Percentiles rank a stretch among this genome's conserved stretches.
These are phyloP conservation scores for Stictonetta naevosa DNA, from an alignment of 2,113 vertebrate species.

Conservation along the genomic window DNA sequence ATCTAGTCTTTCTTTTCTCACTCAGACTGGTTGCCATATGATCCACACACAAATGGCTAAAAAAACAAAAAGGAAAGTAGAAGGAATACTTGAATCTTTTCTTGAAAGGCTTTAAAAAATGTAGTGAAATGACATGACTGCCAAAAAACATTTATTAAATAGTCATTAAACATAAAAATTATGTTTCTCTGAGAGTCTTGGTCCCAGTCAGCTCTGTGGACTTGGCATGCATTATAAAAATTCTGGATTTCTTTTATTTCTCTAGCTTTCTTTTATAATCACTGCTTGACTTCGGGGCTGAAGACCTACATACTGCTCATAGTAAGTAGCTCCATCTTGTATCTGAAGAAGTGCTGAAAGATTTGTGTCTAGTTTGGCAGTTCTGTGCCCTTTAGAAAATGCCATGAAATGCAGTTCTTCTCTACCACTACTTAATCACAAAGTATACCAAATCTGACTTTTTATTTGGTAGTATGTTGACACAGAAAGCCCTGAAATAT, in stretches of 20 bases:
- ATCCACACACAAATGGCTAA: background rate
- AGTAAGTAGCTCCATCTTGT: constrained; percentile 16
- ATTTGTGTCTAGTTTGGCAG: background rate
- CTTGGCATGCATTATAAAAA: constrained; percentile 41
- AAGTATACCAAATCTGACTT: constrained; percentile 25
- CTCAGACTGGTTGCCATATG: background rate
- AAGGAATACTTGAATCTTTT: background rate
- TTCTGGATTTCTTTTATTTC: background rate
- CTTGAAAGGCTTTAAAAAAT: background rate
- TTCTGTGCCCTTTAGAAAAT: background rate
- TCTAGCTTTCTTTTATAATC: constrained; percentile 50
- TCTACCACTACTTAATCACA: constrained; percentile 6
- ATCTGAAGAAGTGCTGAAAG: background rate
- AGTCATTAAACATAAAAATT: constrained; percentile 27
- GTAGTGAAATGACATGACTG: background rate
- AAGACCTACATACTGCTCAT: constrained; percentile 16
- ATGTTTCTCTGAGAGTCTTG: constrained; percentile 2
- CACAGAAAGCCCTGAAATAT: background rate
- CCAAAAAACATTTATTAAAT: constrained; percentile 55
- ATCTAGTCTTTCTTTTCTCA: background rate
- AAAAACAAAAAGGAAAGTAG: background rate
- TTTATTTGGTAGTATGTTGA: background rate
- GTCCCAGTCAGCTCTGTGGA: constrained; percentile 6
- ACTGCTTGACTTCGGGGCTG: background rate
- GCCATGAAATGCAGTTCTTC: background rate